Evolutionary conservation across 2,113 vertebrate genomes (phyloP), one percentile per base, ranked within the genome.

Genomic region (Athene cunicularia): DNA sequence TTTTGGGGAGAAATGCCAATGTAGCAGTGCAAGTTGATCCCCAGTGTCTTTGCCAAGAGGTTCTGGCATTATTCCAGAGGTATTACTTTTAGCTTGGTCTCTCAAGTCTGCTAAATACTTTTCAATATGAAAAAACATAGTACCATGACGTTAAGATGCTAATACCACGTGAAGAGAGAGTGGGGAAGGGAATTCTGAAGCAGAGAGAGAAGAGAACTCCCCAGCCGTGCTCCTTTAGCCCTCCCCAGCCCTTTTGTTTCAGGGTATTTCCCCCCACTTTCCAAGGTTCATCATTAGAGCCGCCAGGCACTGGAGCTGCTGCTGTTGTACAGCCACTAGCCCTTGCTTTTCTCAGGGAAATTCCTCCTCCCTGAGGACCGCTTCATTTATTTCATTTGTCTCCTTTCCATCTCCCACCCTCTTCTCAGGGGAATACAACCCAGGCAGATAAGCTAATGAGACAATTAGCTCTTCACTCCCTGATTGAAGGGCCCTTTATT

Each of bases 401-500:
- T 96, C 75, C 45, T 93, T 90, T 83, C 79, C 87, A 73, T 91
- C 87, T 94, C 87, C 94, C 89, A 93, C 50, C 89, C 89, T 86
- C 89, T 90, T 80, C 93, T 86, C 96, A 43, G 74, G 91, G 91
- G 96, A 96, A 90, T 93, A 95, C 58, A 93, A 67, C 77, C 53
- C 93, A 94, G 91, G 80, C 91, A 95, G 96, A 96, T 96, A 97
- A 95, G 94, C 91, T 97, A 97, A 97, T 96, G 96, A 97, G 97
- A 97, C 93, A 97, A 97, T 97, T 97, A 96, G 93, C 95, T 90
- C 81, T 95, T 87, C 5, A 43, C 85, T 97, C 63, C 67, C 87
- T 96, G 94, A 96, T 74, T 97, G 97, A 97, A 95, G 87, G 67
- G 91, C 71, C 87, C 84, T 97, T 97, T 97, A 96, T 97, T 97